Conservation (phyloP, 1,140 invertebrate genomes). For the Helicoverpa armigera region DNA sequence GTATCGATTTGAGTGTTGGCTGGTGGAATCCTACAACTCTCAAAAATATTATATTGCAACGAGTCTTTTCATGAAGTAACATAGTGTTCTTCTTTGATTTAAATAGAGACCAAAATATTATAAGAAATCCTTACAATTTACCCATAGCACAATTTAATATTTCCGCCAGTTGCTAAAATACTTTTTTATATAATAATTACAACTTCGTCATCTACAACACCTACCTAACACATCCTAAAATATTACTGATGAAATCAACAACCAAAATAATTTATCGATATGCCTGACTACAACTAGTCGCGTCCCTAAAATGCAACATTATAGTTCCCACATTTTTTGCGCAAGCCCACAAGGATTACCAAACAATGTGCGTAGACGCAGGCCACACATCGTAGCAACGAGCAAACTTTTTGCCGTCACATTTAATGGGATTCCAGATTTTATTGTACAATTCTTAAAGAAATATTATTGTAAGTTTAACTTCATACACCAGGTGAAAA, state of each 20-base stretch:
- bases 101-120: no score
- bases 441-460: slow-evolving; percentile 56
- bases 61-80: no score
- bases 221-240: no score
- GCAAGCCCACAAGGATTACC: slow-evolving; percentile 68
- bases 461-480: slow-evolving; percentile 48
- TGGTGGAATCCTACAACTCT: not conserved
- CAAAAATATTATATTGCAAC: no score
- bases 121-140: no score
- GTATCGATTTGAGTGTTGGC: not conserved
- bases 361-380: slow-evolving; percentile 78
- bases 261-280: slow-evolving; percentile 2
- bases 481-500: slow-evolving; percentile 34
- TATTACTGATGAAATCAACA: no score
- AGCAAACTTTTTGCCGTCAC: slow-evolving; percentile 69
- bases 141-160: no score
- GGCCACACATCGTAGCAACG: slow-evolving; percentile 73
- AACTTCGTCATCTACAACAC: no score
- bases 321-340: slow-evolving; percentile 82
- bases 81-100: no score
- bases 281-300: not conserved
- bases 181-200: no score
- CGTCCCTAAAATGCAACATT: slow-evolving; percentile 62
- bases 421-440: slow-evolving; percentile 75
- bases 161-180: no score